Percentiles rank a stretch among this genome's conserved stretches.
phyloP scores from a whole-genome alignment of 1,140 invertebrate species.

The Chrysoperla carnea region DNA sequence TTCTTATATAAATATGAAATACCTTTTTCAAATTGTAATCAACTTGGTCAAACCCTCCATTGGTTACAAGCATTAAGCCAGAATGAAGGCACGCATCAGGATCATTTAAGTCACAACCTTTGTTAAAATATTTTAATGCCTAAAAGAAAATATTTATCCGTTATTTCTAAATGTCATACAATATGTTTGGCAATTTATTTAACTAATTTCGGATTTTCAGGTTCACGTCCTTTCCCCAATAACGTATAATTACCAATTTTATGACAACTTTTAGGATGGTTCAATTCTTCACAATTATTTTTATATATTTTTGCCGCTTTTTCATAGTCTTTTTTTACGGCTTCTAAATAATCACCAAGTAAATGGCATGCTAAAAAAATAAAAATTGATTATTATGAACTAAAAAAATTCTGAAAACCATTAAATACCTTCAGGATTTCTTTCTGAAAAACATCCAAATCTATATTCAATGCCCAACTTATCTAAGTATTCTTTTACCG shows the following conservation, averaged over 20 bases:
- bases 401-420: not conserved
- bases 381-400: conserved; percentile 3
- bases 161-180: too few species aligned
- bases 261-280: conserved; percentile 64
- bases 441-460: conserved; percentile 76
- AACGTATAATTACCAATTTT: conserved; percentile 61
- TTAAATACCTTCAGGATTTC: conserved; percentile 53
- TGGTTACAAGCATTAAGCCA: conserved; percentile 45
- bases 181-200: too few species aligned
- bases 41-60: conserved; percentile 26
- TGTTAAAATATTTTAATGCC: conserved; percentile 55
- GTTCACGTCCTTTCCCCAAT: conserved; percentile 38
- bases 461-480: conserved; percentile 83
- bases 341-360: conserved; percentile 72
- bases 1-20: too few species aligned
- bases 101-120: conserved; percentile 54
- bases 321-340: conserved; percentile 57
- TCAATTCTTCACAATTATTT: conserved; percentile 68
- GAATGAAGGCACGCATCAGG: conserved; percentile 52
- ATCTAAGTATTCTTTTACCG: conserved; percentile 72
- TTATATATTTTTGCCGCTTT: conserved; percentile 64
- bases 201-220: conserved; percentile 27
- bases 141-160: not conserved
- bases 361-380: conserved; percentile 68
- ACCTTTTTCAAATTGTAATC: conserved; percentile 8